phyloP scores from a whole-genome alignment of 2,888 invertebrate genomes.

The Eretmocerus hayati region DNA sequence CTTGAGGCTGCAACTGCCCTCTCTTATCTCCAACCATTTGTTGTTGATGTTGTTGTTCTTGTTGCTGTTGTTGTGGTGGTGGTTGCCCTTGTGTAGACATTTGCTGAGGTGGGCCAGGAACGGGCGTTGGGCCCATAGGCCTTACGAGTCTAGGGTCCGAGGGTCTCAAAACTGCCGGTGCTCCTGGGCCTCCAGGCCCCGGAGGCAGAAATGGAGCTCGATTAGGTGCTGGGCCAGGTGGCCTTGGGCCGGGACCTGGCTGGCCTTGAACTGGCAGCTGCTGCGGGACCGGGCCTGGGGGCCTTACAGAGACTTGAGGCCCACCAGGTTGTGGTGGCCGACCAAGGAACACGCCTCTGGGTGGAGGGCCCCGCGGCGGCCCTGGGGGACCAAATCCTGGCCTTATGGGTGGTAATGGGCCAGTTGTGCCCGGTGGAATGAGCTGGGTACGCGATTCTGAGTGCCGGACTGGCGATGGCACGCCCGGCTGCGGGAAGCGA shows the following conservation, averaged over 20 bases:
- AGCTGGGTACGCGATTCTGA: background rate
- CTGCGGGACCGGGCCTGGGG: constrained; percentile 6
- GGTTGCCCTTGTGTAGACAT: too few relatives aligned
- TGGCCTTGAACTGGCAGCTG: background rate
- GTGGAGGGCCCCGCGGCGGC: constrained; percentile 1
- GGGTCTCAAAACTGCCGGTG: constrained; percentile 21
- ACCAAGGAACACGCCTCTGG: constrained; percentile 8
- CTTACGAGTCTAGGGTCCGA: constrained; percentile 15
- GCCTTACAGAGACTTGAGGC: constrained; percentile 1
- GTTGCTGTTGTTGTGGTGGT: constrained; percentile 4
- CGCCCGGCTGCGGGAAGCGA: background rate
- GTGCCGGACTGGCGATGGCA: background rate
- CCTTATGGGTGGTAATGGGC: background rate
- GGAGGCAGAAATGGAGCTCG: constrained; percentile 6
- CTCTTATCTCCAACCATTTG: constrained; percentile 19
- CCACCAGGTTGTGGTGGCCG: constrained; percentile 21
- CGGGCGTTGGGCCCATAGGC: constrained; percentile 5
- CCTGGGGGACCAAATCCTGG: background rate
- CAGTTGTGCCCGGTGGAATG: background rate
- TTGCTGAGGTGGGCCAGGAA: too few relatives aligned
- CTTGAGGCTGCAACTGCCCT: constrained; percentile 23
- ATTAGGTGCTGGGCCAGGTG: background rate
- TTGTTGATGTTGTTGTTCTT: constrained; percentile 30
- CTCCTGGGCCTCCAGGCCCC: constrained; percentile 21
- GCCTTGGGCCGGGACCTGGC: constrained; percentile 5